These are phyloP conservation scores for Cairina moschata DNA, from an alignment of 2,113 vertebrate genomes.

Conservation along the genomic window DNA sequence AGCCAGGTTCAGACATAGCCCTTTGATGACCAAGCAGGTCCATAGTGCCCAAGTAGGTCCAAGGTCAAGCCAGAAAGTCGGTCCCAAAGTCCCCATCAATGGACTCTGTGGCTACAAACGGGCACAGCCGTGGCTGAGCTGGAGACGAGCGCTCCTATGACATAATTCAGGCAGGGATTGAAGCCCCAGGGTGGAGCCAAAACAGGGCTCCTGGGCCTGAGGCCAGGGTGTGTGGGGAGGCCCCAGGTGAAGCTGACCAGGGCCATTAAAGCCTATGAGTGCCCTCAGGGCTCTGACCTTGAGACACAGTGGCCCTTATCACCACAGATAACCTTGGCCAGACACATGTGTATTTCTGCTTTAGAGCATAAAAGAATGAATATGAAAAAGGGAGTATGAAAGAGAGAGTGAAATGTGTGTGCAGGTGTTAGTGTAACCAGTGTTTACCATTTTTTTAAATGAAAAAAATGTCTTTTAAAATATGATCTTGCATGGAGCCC, in stretches of 20 bases:
- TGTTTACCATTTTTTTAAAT: background rate
- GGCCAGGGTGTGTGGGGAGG: background rate
- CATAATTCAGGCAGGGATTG: background rate
- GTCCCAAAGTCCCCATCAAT: background rate
- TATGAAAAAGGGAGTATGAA: background rate
- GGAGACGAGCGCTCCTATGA: background rate
- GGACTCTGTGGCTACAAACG: background rate
- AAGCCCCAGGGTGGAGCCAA: background rate
- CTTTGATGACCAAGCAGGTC: background rate
- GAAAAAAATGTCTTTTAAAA: background rate
- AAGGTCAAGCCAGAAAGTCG: background rate
- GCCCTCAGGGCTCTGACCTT: background rate
- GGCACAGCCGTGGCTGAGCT: background rate
- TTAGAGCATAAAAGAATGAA: background rate
- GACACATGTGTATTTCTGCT: background rate
- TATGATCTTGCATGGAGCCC: background rate
- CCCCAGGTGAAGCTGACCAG: background rate
- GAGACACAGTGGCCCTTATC: background rate
- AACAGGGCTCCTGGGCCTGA: background rate
- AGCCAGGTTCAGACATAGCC: background rate
- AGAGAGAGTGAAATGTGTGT: background rate
- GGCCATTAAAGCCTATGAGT: background rate
- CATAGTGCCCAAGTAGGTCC: background rate
- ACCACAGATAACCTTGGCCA: background rate
- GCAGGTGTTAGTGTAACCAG: background rate